phyloP scores from a whole-genome alignment of 2,113 vertebrate genomes.

The Hemichromis elongatus region DNA sequence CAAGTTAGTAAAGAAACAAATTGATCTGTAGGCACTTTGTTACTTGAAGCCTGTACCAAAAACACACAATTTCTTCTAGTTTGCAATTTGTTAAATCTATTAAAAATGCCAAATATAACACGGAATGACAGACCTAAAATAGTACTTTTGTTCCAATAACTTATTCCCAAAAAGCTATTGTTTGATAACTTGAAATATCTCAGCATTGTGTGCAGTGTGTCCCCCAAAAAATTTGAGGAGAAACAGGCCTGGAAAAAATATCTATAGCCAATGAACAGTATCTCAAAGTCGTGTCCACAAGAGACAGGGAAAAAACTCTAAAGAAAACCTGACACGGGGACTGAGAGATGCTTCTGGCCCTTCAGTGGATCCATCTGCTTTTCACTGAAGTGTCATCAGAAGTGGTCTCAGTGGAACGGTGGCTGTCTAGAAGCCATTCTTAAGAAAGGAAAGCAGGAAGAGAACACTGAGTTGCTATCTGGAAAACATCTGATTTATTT shows the following conservation, averaged over 20 bases:
- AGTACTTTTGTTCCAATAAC: neutral
- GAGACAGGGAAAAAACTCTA: neutral
- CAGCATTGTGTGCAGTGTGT: neutral
- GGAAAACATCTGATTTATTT: neutral
- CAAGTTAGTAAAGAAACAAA: neutral
- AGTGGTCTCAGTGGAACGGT: neutral
- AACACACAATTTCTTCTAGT: neutral
- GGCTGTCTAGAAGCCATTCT: neutral
- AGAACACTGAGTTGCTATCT: neutral
- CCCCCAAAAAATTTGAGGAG: neutral
- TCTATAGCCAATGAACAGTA: neutral
- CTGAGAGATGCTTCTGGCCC: neutral
- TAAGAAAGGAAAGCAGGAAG: neutral
- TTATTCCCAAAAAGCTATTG: neutral
- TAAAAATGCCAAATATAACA: too few species aligned
- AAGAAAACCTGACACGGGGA: neutral
- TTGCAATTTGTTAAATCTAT: neutral
- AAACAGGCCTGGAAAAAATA: neutral
- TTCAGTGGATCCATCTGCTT: neutral
- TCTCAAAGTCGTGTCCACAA: neutral
- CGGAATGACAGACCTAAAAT: neutral
- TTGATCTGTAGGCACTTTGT: neutral
- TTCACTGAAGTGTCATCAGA: neutral
- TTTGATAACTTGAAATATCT: neutral
- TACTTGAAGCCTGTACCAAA: neutral